Base-by-base conservation (phyloP, 2,113 vertebrate species). In the Dermatemys mawii region DNA sequence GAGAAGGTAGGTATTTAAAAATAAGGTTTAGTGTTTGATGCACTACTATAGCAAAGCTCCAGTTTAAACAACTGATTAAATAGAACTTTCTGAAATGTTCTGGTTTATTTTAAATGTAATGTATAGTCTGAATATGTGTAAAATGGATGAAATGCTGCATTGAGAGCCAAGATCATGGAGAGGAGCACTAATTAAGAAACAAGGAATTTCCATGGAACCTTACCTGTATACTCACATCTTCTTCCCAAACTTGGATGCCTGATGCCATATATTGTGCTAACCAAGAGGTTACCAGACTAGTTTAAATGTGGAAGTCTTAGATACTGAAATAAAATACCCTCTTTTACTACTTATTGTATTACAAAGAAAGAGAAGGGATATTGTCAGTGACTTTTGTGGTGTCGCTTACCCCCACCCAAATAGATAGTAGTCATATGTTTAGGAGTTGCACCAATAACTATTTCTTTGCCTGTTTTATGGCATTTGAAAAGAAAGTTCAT, bases 401-500 rank as follows among this genome's bases (percentile, higher is more conserved):
- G 49, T 76, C 48, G 8, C 2, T 0, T 1, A 3, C 12, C 11
- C 1, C 5, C 11, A 53, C 44, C 44, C 0, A 1, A 22, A 1
- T 6, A 26, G 8, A 38, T 41, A 9, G 75, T 60, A 67, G 51
- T 41, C 19, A 21, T 8, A 26, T 41, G 1, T 35, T 83, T 49
- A 51, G 49, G 86, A 46, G 70, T 38, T 49, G 4, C 27, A 70
- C 1, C 8, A 1, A 16, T 48, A 67, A 11, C 38, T n/a, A 49
- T 67, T n/a, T 1, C 89, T 67, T 89, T 78, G n/a, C 90, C 78
- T 6, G 14, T 84, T 78, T 87, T 11, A 12, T 12, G 32, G 80
- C 35, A 8, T 87, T 90, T 54, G 27, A 84, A 79, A 88, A 93
- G 97, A 92, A 94, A 91, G 90, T 60, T 53, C 21, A 29, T 84